Conservation (phyloP, 2,888 invertebrate genomes). For the Ethmia dodecea region DNA sequence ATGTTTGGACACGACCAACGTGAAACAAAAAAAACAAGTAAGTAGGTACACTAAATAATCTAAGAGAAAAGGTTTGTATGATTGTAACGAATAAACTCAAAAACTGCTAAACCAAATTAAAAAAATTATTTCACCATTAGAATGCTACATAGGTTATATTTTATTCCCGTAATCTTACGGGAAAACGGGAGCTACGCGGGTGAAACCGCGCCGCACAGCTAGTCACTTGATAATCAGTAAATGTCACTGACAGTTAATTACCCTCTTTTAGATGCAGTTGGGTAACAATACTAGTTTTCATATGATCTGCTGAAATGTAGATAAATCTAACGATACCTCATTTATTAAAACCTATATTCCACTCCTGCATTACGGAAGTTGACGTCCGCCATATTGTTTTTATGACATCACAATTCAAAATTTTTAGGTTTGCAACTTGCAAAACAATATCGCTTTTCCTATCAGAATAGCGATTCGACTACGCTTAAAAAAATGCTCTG, state of each 20-base stretch:
- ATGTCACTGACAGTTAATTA: too few relatives aligned
- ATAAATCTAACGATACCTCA: not conserved
- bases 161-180: too few relatives aligned
- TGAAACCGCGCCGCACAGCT: too few relatives aligned
- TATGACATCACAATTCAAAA: too few relatives aligned
- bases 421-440: too few relatives aligned
- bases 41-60: too few relatives aligned
- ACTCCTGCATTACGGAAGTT: not conserved
- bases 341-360: not conserved
- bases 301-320: not conserved
- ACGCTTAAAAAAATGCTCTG: not conserved
- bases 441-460: not conserved
- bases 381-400: not conserved
- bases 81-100: not conserved
- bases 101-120: too few relatives aligned
- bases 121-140: too few relatives aligned
- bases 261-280: not conserved
- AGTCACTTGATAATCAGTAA: too few relatives aligned
- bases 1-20: not conserved
- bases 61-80: not conserved
- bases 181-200: too few relatives aligned
- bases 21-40: too few relatives aligned
- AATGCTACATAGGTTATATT: too few relatives aligned
- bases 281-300: not conserved
- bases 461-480: not conserved